Evolutionary conservation across 1,140 invertebrate genomes (phyloP), one percentile per base, ranked within the genome.

Genomic region (Prorops nasuta): DNA sequence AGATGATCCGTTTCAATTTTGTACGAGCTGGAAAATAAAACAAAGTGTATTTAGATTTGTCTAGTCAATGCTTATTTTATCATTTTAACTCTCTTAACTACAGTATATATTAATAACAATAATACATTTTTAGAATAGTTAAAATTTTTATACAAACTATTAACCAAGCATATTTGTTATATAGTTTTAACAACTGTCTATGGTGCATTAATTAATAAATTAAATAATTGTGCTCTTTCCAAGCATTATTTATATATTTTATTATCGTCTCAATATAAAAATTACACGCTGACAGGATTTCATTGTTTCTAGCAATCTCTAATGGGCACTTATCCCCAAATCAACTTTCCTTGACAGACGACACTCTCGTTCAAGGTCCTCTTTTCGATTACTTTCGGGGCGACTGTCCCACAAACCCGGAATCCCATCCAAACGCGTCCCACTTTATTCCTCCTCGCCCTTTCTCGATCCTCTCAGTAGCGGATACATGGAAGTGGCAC

Each of bases 1-100:
- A 46, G 7, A 86, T 56, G 46, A 86, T 72, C 60, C 77, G 81
- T 69, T 83, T 85, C 61, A 87, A 57, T 67, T 80, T 84, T 16
- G 80, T 82, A 40, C 84, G 78, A 7, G 78, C 78, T 76, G 81
- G 68, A 70, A 44, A 51, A 14, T n/a, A n/a, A n/a, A n/a, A n/a
- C n/a, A n/a, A n/a, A n/a, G n/a, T n/a, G n/a, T n/a, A n/a, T n/a
- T n/a, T n/a, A n/a, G n/a, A n/a, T n/a, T n/a, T n/a, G n/a, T n/a
- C n/a, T n/a, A n/a, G n/a, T n/a, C n/a, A n/a, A n/a, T n/a, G n/a
- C n/a, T n/a, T n/a, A n/a, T n/a, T n/a, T n/a, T n/a, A n/a, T n/a
- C n/a, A n/a, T n/a, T n/a, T n/a, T n/a, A n/a, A n/a, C n/a, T n/a
- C n/a, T n/a, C n/a, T n/a, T n/a, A n/a, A n/a, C n/a, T n/a, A n/a